phyloP scores from a whole-genome alignment of 2,797 vertebrate species.

The Erethizon dorsatum region DNA sequence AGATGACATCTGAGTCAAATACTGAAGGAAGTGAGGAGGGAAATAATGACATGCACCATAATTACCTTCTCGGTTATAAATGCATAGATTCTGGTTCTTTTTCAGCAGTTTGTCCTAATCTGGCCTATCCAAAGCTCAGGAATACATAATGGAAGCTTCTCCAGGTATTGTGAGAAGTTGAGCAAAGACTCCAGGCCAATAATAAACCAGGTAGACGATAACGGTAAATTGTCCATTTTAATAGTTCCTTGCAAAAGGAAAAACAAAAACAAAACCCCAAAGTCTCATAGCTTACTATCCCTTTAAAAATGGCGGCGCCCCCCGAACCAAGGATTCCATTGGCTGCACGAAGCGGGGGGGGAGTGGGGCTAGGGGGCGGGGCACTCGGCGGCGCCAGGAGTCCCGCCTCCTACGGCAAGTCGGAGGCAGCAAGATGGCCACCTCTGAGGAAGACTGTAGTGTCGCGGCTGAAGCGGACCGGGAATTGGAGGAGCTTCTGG shows the following conservation, averaged over 20 bases:
- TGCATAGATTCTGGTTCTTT: background rate
- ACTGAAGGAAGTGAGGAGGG: background rate
- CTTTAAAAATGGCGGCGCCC: constrained; percentile 84
- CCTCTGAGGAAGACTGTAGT: background rate
- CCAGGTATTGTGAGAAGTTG: background rate
- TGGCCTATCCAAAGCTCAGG: background rate
- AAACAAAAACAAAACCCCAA: background rate
- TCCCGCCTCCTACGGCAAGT: constrained; percentile 71
- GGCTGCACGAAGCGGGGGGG: background rate
- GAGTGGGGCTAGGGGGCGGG: rapidly evolving
- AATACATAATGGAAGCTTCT: constrained; percentile 7
- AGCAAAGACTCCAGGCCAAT: background rate
- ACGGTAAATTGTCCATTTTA: background rate
- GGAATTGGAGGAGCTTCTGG: constrained; percentile 89
- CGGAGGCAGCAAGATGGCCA: constrained; percentile 84
- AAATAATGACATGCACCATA: background rate
- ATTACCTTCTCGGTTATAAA: background rate
- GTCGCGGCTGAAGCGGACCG: constrained; percentile 78
- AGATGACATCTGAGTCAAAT: background rate
- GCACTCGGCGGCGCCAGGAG: background rate
- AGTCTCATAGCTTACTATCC: constrained; percentile 25
- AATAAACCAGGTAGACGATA: background rate
- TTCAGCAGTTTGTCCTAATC: background rate
- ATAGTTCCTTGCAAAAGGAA: background rate
- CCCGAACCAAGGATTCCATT: background rate